Evolutionary conservation across 1,140 invertebrate genomes (phyloP), one percentile per base, ranked within the genome.

Genomic region (Drosophila subpulchrella): DNA sequence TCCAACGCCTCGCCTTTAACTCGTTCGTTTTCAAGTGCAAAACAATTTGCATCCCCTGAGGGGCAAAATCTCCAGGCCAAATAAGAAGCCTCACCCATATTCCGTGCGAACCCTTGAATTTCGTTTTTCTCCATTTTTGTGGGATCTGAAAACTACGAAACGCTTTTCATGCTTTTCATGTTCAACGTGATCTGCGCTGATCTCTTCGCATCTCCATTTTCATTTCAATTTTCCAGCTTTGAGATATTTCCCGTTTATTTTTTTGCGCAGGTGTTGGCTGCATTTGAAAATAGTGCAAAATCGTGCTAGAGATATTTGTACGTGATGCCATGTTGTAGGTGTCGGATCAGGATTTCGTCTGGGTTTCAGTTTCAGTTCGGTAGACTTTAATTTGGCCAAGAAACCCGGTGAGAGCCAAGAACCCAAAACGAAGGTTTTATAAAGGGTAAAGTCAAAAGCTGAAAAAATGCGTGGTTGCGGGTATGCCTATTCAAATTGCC

Each of bases 261-360:
- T 57, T 65, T 57, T 38, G 88, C 84, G 83, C 89, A 91, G 89
- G 89, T 91, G 89, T 91, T 91, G 84, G 89, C 84, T 91, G 79
- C 71, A 89, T 82, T 82, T 89, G 71, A 68, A 91, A 91, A 91
- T 91, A 88, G 89, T 91, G 89, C 88, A 91, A 91, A 91, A 91
- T 91, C 89, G 89, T 91, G 89, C 75, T 76, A 59, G 62, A 82
- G 71, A 91, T 91, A 91, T 91, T 91, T 91, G 89, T 91, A 91
- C 89, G 88, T 91, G 89, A 91, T 88, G 81, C 78, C 81, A 85
- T 88, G 83, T 79, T 89, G 84, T 88, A 83, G 84, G 84, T 84
- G 84, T 89, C 80, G 84, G 76, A 81, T 48, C 41, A 47, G 74
- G 61, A 81, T 54, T 67, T 63, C 44, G 63, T 51, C 65, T 76